phyloP scores from a whole-genome alignment of 2,113 vertebrate species.

The Sylvilagus bachmani region DNA sequence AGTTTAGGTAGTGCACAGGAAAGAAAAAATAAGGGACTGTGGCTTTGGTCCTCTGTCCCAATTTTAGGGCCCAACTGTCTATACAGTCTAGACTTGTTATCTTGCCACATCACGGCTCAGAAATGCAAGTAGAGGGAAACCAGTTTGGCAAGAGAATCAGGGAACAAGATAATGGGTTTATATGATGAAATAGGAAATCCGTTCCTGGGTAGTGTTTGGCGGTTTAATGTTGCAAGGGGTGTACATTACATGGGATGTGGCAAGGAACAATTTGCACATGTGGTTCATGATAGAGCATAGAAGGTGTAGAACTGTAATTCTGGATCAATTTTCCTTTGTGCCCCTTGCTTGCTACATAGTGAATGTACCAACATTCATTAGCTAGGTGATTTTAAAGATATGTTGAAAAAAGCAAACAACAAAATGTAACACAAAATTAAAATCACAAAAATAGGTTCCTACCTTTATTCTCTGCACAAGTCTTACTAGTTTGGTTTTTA shows the following conservation, averaged over 20 bases:
- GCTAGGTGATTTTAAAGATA: constrained; percentile 57
- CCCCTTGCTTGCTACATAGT: neutral
- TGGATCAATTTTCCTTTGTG: neutral
- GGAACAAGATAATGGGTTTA: constrained; percentile 79
- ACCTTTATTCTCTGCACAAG: constrained; percentile 53
- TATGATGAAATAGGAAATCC: constrained; percentile 83
- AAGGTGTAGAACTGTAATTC: neutral
- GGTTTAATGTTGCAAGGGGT: constrained; percentile 73
- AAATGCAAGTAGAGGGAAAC: constrained; percentile 73
- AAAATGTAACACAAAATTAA: neutral
- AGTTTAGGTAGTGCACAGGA: neutral
- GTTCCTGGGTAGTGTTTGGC: constrained; percentile 79
- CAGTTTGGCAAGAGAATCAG: constrained; percentile 80
- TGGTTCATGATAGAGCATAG: neutral
- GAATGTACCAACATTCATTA: constrained; percentile 25
- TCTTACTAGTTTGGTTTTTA: neutral
- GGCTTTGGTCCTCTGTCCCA: constrained; percentile 22
- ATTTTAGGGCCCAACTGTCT: constrained; percentile 61
- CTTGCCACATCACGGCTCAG: constrained; percentile 62
- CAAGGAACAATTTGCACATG: neutral
- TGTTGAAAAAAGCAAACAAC: constrained; percentile 42
- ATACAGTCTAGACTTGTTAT: constrained; percentile 76
- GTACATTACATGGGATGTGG: constrained; percentile 45
- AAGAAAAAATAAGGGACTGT: neutral
- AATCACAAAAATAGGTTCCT: neutral